These are phyloP conservation scores for Scophthalmus maximus DNA, from an alignment of 2,113 vertebrate genomes.

Conservation along the genomic window DNA sequence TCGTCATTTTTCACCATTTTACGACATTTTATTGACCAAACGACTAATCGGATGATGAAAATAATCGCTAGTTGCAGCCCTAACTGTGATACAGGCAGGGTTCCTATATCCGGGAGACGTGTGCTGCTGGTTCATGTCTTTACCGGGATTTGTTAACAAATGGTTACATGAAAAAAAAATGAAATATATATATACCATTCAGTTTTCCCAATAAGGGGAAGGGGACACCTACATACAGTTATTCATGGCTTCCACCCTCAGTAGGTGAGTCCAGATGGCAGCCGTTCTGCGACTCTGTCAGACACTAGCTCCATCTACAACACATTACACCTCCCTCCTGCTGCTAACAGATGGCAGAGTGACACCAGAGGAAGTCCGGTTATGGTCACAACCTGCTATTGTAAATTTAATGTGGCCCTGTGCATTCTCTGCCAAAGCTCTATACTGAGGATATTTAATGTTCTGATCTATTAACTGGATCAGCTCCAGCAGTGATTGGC, in stretches of 20 bases:
- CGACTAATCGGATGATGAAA: too few relatives aligned
- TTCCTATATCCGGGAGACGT: too few relatives aligned
- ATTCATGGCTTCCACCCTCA: background rate
- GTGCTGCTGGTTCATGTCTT: too few relatives aligned
- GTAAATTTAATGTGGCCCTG: background rate
- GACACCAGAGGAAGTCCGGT: conserved; percentile 1
- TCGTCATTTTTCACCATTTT: too few relatives aligned
- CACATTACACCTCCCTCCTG: conserved; percentile 29
- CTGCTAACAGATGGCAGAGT: conserved; percentile 51
- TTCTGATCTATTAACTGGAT: background rate
- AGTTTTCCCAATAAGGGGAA: too few relatives aligned
- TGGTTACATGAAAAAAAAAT: too few relatives aligned
- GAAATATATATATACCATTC: too few relatives aligned
- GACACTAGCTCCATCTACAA: background rate
- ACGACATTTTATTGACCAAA: too few relatives aligned
- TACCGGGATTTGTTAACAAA: too few relatives aligned
- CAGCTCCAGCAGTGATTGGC: background rate
- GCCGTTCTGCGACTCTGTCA: conserved; percentile 25
- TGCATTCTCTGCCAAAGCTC: background rate
- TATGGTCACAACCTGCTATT: too few relatives aligned
- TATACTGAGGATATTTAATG: background rate
- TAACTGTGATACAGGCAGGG: too few relatives aligned
- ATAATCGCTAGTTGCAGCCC: too few relatives aligned
- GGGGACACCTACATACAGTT: background rate
- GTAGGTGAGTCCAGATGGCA: conserved; percentile 23